phyloP scores from a whole-genome alignment of 2,797 vertebrate species.

The Oryzias sinensis region DNA sequence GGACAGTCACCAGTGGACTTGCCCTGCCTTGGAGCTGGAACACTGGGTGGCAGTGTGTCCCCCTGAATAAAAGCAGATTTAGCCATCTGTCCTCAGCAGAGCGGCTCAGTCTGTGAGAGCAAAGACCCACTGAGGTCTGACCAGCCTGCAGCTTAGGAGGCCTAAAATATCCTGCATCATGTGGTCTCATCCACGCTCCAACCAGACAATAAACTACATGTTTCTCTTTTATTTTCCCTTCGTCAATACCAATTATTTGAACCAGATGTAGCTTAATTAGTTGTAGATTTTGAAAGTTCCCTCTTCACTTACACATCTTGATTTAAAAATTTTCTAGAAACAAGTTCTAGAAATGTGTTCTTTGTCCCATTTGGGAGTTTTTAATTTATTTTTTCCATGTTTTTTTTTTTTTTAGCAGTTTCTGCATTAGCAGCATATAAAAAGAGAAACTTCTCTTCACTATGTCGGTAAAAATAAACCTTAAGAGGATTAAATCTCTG shows the following conservation, averaged over 20 bases:
- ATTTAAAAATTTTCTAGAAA: no score
- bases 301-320: no score
- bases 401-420: no score
- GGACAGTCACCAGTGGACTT: slow-evolving; percentile 16
- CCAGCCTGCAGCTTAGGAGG: slow-evolving; percentile 6
- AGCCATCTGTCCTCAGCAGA: slow-evolving; percentile 38
- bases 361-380: no score
- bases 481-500: slow-evolving; percentile 55
- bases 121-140: slow-evolving; percentile 26
- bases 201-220: background rate
- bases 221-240: background rate
- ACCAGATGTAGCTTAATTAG: background rate
- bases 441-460: background rate
- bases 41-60: slow-evolving; percentile 80
- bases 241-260: background rate
- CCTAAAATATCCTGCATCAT: slow-evolving; percentile 3
- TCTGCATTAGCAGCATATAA: no score
- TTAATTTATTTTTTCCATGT: no score
- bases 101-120: slow-evolving; percentile 20
- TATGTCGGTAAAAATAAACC: slow-evolving; percentile 20
- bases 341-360: no score
- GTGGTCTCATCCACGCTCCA: background rate
- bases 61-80: slow-evolving; percentile 49
- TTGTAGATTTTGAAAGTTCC: no score
- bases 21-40: slow-evolving; percentile 35